Evolutionary conservation across 2,113 vertebrate species (phyloP), one percentile per base, ranked within the genome.

Genomic region (Crotalus viridis): DNA sequence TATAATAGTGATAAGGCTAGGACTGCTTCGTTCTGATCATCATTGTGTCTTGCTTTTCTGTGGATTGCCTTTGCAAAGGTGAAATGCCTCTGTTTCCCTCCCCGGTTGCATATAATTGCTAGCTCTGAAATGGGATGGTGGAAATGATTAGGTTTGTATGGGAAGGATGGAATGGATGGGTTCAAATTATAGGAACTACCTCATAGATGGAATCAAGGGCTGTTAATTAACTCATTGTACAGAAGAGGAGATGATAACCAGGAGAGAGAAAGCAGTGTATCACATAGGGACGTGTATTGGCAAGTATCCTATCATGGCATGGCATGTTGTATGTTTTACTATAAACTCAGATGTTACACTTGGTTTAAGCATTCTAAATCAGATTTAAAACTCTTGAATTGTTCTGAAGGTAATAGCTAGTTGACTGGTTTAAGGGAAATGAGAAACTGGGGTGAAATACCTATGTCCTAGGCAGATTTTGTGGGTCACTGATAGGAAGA

Each of bases 181-280:
- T 89, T 59, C 55, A 85, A 89, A 92, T 92, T 92, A 55, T 69
- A 88, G 64, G 86, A 57, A 55, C 39, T 19, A 51, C 48, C n/a
- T 59, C 52, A 46, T 64, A n/a, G 43, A 17, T 51, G 64, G 33
- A 81, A 43, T 43, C 17, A 43, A 43, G 33, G 43, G 46, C 54
- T 59, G 48, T 33, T 54, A 64, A 90, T 87, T 93, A 64, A 22
- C 12, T 17, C 56, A 87, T 90, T 90, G 43, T 55, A 86, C 9
- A 46, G 89, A 43, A 28, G 33, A 59, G 43, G 85, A 54, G 17
- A 39, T 54, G 55, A 54, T 69, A 26, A 22, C 48, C 1, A 13
- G 52, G 7, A 19, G 6, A 48, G 39, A 74, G 24, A 51, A 48
- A 59, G 8, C 54, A 13, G 46, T 0, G 17, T 33, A 56, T 48